These are phyloP conservation scores for Akabosia matsudoensis DNA, from an alignment of 1,140 invertebrate species.

Conservation along the genomic window DNA sequence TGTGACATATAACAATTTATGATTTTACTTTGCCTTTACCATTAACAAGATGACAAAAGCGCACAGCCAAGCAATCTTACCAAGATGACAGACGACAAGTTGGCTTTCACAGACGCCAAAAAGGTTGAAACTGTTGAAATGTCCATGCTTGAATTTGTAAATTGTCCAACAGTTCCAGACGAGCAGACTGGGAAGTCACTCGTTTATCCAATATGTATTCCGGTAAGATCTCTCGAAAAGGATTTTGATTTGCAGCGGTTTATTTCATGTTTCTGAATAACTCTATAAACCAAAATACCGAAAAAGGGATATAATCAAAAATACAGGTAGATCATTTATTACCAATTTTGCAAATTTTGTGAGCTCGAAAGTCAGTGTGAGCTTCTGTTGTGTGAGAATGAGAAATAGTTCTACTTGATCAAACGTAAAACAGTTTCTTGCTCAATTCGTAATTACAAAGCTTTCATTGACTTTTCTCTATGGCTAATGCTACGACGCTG, in stretches of 20 bases:
- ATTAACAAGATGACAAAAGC: conserved; percentile 7
- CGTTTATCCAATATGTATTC: neutral
- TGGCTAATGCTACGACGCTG: too few relatives aligned
- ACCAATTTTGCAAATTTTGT: too few relatives aligned
- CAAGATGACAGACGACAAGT: conserved; percentile 18
- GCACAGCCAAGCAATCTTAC: too few relatives aligned
- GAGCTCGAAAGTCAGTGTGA: too few relatives aligned
- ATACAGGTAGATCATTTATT: neutral
- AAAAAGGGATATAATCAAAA: neutral
- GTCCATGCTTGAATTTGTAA: conserved; percentile 11
- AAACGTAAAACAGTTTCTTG: too few relatives aligned
- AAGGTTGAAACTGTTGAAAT: conserved; percentile 23
- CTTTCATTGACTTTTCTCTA: too few relatives aligned
- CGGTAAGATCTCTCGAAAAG: neutral
- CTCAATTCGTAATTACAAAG: too few relatives aligned
- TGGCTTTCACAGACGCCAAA: conserved; percentile 28
- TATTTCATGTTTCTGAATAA: neutral
- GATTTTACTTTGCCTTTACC: neutral
- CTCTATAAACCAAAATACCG: neutral
- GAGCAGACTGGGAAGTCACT: neutral
- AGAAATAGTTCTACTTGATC: too few relatives aligned
- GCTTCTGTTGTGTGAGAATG: too few relatives aligned
- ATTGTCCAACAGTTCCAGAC: neutral
- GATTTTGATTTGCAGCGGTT: neutral
- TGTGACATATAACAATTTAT: neutral